Conservation (phyloP, 2,797 vertebrate species). For the Poeciliopsis presidionis region DNA sequence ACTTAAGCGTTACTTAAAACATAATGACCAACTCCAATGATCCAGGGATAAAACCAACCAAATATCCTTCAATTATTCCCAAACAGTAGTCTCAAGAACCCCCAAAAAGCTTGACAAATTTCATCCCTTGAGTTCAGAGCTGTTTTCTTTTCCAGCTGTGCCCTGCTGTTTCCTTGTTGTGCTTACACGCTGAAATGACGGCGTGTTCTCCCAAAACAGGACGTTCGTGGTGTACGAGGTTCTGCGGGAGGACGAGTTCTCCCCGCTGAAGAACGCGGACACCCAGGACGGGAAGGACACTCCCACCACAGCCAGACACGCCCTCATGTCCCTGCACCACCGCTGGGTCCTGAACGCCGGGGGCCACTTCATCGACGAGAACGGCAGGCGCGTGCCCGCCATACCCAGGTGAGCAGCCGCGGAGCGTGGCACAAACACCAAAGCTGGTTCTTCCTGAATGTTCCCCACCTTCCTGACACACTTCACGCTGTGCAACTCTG, state of each 20-base stretch:
- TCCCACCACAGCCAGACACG: conserved; percentile 91
- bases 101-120: neutral
- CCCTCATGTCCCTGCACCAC: conserved; percentile 94
- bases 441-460: neutral
- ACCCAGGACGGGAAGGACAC: conserved; percentile 97
- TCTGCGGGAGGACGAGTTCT: conserved; percentile 94
- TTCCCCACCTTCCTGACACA: neutral
- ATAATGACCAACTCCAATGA: neutral
- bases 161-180: neutral
- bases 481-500: conserved; percentile 20
- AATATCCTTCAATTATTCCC: neutral
- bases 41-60: neutral
- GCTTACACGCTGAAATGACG: neutral
- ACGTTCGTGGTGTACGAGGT: conserved; percentile 95
- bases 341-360: conserved; percentile 97
- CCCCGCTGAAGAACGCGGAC: conserved; percentile 95
- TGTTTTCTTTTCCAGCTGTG: neutral
- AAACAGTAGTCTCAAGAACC: neutral
- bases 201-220: conserved; percentile 70
- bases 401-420: conserved; percentile 87
- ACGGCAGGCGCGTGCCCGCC: conserved; percentile 89
- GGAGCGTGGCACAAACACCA: conserved; percentile 9
- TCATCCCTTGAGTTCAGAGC: neutral
- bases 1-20: neutral
- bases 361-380: conserved; percentile 94